A percentile compares a stretch with the other conserved stretches of the same genome.
Conservation (phyloP, 2,888 invertebrate species). For the Mystacides longicornis region DNA sequence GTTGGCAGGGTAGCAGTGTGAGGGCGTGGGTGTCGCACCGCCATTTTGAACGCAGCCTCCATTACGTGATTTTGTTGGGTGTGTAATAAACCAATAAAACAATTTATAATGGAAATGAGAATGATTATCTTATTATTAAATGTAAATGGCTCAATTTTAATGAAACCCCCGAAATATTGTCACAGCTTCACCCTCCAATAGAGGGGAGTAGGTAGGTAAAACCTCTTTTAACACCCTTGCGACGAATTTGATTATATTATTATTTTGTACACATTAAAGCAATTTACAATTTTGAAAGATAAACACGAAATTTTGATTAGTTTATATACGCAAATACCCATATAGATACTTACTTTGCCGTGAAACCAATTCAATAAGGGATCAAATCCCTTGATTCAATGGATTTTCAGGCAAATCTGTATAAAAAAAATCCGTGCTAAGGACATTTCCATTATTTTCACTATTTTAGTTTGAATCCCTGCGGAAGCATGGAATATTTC, state of each 20-base stretch:
- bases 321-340: too few species aligned
- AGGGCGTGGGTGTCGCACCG: conserved; percentile 12
- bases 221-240: background rate
- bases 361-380: too few species aligned
- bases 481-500: too few species aligned
- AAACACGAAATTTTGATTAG: background rate
- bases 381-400: too few species aligned
- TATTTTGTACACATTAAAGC: background rate
- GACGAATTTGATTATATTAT: background rate
- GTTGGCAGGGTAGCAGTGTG: conserved; percentile 1
- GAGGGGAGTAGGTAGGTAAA: too few species aligned
- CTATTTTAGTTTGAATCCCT: too few species aligned
- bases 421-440: too few species aligned
- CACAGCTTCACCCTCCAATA: background rate
- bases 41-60: conserved; percentile 24
- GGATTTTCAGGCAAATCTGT: too few species aligned
- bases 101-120: conserved; percentile 17
- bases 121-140: conserved; percentile 1
- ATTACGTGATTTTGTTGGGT: conserved; percentile 13
- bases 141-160: background rate
- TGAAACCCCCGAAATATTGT: background rate
- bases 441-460: too few species aligned
- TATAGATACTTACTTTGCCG: too few species aligned
- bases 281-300: background rate
- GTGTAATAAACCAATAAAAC: conserved; percentile 12